Evolutionary conservation across 2,888 invertebrate species (phyloP).

Genomic region (Leuctra nigra): DNA sequence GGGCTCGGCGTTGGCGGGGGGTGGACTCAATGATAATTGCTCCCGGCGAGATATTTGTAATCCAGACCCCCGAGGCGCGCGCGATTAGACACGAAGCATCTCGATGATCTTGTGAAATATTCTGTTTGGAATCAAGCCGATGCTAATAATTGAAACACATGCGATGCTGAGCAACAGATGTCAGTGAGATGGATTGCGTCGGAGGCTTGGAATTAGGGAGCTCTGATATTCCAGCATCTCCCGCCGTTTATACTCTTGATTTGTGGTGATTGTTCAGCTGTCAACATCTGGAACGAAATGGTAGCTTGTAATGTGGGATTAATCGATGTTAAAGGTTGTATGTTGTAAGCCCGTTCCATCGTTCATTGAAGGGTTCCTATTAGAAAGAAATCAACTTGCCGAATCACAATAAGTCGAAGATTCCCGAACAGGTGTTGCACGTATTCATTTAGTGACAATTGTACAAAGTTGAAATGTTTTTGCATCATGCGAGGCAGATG

Average conservation of each 20-base stretch:
- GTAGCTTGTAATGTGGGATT: conserved; percentile 2
- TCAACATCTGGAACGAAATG: conserved; percentile 6
- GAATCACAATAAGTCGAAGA: too few relatives aligned
- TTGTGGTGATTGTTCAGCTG: conserved; percentile 6
- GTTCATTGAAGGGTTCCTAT: too few relatives aligned
- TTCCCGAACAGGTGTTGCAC: too few relatives aligned
- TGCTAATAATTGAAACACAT: conserved; percentile 9
- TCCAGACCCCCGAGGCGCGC: conserved; percentile 7
- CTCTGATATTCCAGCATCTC: conserved; percentile 1
- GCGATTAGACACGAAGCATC: too few relatives aligned
- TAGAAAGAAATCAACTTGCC: too few relatives aligned
- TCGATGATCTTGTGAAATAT: too few relatives aligned
- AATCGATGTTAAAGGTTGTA: neutral
- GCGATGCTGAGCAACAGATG: conserved; percentile 3
- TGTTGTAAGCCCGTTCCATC: too few relatives aligned
- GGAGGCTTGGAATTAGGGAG: conserved; percentile 13
- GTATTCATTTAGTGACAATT: too few relatives aligned
- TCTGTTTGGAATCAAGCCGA: too few relatives aligned
- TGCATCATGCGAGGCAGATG: too few relatives aligned
- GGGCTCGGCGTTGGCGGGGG: conserved; percentile 9
- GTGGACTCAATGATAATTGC: conserved; percentile 10
- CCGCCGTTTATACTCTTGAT: conserved; percentile 5
- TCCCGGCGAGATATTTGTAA: conserved; percentile 15
- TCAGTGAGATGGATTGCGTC: conserved; percentile 13
- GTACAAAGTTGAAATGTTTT: too few relatives aligned